Conservation (phyloP, 2,888 invertebrate species). For the Conomelus anceps region DNA sequence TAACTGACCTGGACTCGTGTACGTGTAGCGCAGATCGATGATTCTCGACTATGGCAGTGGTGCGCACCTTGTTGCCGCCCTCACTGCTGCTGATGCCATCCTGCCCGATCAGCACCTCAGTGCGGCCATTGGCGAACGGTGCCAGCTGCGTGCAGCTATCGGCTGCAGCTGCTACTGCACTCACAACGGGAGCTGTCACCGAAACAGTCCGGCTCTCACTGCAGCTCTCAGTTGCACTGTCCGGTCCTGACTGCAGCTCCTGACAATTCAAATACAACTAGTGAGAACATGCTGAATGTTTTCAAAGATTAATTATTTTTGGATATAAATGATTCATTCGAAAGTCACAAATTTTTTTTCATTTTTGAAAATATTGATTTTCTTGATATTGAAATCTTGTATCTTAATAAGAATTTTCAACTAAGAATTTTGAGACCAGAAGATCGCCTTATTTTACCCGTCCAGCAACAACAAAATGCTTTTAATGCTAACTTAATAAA, state of each 20-base stretch:
- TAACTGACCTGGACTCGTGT: slow-evolving; percentile 1
- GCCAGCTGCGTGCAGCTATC: slow-evolving; percentile 43
- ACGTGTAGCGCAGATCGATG: slow-evolving; percentile 16
- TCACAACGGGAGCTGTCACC: slow-evolving; percentile 43
- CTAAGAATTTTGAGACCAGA: no score
- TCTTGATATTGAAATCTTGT: no score
- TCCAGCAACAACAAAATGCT: no score
- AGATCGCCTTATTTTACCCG: no score
- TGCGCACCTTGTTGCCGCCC: slow-evolving; percentile 49
- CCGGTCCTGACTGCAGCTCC: slow-evolving; percentile 39
- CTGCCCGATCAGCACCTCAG: slow-evolving; percentile 63
- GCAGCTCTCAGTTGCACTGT: slow-evolving; percentile 41
- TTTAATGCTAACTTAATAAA: no score
- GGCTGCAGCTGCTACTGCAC: slow-evolving; percentile 25
- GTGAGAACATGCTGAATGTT: no score
- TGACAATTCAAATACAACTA: no score
- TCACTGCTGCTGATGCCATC: slow-evolving; percentile 38
- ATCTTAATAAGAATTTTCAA: no score
- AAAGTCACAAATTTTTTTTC: slow-evolving; percentile 1
- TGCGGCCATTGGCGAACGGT: slow-evolving; percentile 61
- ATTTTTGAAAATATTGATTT: no score
- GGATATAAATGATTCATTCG: no score
- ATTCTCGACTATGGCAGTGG: slow-evolving; percentile 52
- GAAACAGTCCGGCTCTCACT: slow-evolving; percentile 36
- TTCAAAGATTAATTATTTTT: no score